Evolutionary conservation across 2,888 invertebrate genomes (phyloP).

Genomic region (Homarus gammarus): DNA sequence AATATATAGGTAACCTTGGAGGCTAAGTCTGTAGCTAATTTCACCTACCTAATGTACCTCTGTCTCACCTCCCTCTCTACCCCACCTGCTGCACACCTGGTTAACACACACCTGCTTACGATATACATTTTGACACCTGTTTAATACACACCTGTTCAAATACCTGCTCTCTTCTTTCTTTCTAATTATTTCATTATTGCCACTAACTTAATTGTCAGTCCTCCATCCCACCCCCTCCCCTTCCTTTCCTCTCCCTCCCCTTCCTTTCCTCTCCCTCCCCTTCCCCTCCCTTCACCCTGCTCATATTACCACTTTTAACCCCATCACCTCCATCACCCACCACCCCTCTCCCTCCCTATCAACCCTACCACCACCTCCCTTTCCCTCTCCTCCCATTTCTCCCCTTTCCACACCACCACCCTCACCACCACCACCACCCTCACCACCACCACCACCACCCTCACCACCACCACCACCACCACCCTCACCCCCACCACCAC

Average conservation of each 20-base stretch:
- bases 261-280: not conserved
- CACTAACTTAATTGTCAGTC: not conserved
- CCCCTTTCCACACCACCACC: not conserved
- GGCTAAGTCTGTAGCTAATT: no score
- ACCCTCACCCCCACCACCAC: not conserved
- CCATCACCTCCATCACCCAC: not conserved
- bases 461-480: not conserved
- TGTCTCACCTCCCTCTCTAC: no score
- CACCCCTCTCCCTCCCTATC: no score
- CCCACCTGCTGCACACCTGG: no score
- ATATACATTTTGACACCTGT: no score
- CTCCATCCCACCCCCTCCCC: not conserved
- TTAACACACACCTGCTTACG: no score
- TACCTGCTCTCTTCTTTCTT: no score
- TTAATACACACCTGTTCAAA: no score
- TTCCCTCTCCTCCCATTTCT: not conserved
- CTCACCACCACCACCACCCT: not conserved
- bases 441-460: not conserved
- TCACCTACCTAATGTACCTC: no score
- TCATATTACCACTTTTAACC: not conserved
- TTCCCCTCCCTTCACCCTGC: not conserved
- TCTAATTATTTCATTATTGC: no score
- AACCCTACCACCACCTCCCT: not conserved
- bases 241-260: not conserved
- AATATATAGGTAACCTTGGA: no score